phyloP scores from a whole-genome alignment of 1,140 invertebrate species.

The Hesperophylax magnus region DNA sequence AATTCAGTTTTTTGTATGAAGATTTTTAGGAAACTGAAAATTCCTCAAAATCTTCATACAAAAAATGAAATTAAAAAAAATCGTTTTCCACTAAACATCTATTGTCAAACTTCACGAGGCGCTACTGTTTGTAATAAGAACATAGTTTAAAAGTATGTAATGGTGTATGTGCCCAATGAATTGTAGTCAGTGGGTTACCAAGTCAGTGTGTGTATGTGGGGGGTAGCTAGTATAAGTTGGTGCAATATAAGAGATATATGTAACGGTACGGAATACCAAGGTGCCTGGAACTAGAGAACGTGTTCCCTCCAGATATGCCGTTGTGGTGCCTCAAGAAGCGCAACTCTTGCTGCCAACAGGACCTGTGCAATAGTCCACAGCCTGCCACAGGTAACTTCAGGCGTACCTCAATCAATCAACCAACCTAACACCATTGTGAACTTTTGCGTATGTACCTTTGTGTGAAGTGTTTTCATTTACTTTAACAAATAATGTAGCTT shows the following conservation, averaged over 20 bases:
- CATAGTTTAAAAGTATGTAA: no score
- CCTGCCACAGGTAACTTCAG: conserved; percentile 60
- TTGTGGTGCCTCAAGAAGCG: conserved; percentile 70
- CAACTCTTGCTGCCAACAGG: conserved; percentile 73
- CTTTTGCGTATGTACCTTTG: conserved; percentile 37
- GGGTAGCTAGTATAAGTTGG: conserved; percentile 1
- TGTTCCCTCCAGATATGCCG: conserved; percentile 82
- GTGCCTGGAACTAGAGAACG: conserved; percentile 77
- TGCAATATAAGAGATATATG: neutral
- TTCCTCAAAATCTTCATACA: no score
- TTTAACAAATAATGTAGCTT: conserved; percentile 35
- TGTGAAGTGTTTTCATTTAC: conserved; percentile 31
- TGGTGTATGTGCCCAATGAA: neutral
- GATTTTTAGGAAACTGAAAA: no score
- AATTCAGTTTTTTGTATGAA: no score
- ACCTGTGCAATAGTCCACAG: conserved; percentile 76
- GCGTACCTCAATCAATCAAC: neutral
- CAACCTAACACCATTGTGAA: conserved; percentile 13
- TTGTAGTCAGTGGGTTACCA: neutral
- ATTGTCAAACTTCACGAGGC: no score
- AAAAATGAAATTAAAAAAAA: no score
- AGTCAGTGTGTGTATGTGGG: neutral
- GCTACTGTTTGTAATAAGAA: no score
- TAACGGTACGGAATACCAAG: conserved; percentile 65
- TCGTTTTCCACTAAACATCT: no score